These are phyloP conservation scores for Ictidomys tridecemlineatus DNA, from an alignment of 2,113 vertebrate genomes.

Conservation along the genomic window DNA sequence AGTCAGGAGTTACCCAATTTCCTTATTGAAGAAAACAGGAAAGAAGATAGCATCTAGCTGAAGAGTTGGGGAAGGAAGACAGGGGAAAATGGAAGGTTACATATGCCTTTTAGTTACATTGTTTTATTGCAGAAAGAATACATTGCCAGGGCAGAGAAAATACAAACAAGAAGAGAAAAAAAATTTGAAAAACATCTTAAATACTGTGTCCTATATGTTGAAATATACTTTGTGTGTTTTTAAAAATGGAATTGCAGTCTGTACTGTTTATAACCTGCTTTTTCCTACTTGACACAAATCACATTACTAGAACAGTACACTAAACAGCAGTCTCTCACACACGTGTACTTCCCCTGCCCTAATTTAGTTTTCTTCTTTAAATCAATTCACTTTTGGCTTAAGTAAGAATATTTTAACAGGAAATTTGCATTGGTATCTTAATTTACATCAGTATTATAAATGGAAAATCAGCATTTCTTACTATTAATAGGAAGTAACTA, in stretches of 20 bases:
- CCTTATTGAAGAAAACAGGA: not conserved
- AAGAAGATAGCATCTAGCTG: not conserved
- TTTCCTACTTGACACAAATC: not conserved
- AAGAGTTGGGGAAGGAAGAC: not conserved
- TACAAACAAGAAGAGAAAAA: constrained; percentile 13
- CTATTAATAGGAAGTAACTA: not conserved
- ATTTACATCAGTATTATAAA: constrained; percentile 10
- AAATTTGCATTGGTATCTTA: not conserved
- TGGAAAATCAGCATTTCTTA: constrained; percentile 1
- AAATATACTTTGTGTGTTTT: not conserved
- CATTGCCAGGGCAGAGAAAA: not conserved
- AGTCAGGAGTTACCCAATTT: not conserved
- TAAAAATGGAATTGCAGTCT: not conserved
- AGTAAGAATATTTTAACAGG: not conserved
- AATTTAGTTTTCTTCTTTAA: not conserved
- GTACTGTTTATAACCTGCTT: not conserved
- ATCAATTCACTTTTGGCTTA: constrained; percentile 33
- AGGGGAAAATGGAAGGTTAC: not conserved
- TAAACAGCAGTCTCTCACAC: not conserved
- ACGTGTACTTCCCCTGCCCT: not conserved
- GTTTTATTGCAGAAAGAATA: not conserved
- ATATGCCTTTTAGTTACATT: not conserved
- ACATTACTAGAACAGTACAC: not conserved
- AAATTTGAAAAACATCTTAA: not conserved
- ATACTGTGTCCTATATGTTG: no score